Base-by-base conservation (phyloP, 2,797 vertebrate genomes). In the Tenualosa ilisha region DNA sequence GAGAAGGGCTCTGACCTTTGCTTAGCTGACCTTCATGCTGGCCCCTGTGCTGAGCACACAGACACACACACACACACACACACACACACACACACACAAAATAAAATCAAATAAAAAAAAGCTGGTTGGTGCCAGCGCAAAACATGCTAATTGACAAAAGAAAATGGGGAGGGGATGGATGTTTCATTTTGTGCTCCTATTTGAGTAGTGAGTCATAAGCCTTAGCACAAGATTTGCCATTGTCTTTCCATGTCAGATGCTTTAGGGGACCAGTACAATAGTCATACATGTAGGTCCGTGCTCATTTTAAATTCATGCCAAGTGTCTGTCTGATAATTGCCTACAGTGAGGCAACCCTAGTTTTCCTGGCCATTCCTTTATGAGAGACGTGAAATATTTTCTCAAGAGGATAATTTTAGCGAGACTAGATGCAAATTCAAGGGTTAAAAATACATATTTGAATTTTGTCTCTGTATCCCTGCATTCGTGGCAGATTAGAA, bases 1-100 rank as follows among this genome's bases (percentile, higher is more conserved):
- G 89, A 89, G 90, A 89, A 51, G 90, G 86, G 86, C 83, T 59
- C 81, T 93, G 93, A 95, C 93, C 94, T 95, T 95, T 94, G 89
- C 91, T 92, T 89, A 91, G 91, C 89, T 91, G 92, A 93, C 93
- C 93, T 89, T 85, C 72, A 46, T 85, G 72, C 37, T 3, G 72
- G 72, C 72, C 72, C 72, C 72, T 43, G 72, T 22, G 40, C 72
- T 43, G 37, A n/a, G 59, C 22, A n/a, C 6, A 22, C 54, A 22
- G 3, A 22, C 54, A 20, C 54, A 17, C 50, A 51, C 50, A 51
- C 3, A 51, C 50, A 51, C 50, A 51, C 11, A 12, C 50, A 51
- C 50, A 51, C 50, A 9, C 0, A 51, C 49, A 50, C 49, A 50
- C 49, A 50, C 49, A 50, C 49, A 50, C 49, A 50, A 50, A 2